Evolutionary conservation across 2,888 invertebrate genomes (phyloP), one percentile per base, ranked within the genome.

Genomic region (Hypomecis punctinalis): DNA sequence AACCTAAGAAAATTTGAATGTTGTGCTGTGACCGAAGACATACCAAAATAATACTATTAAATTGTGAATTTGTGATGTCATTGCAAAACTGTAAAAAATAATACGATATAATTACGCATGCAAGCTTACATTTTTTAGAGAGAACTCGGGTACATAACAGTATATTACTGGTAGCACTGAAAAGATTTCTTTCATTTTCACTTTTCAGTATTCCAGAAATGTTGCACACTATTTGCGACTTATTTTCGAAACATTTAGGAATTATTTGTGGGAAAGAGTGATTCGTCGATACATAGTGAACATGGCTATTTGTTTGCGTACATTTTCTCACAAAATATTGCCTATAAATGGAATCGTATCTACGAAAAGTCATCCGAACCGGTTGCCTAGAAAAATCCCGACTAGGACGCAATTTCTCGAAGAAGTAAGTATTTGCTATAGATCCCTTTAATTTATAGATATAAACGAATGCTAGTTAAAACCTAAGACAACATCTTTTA

Each of bases 271-370:
- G 69, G 76, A 68, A 56, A 56, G 67, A 77, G 74, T 80, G 76
- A 80, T 63, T 68, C 76, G 33, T 13, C 52, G 48, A 66, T 72
- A 77, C 71, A 68, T 80, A 80, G 82, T 79, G 71, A 87, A 83
- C 79, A 94, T 94, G 94, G 93, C 94, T 76, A 91, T 93, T 77
- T 94, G 94, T 76, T 86, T 94, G 76, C 93, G 94, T 72, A 90
- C 93, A 47, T 81, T 94, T 69, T 90, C 94, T n/a, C 91, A 89
- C 75, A 94, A 94, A 88, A 85, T 94, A 74, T 83, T 93, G 70
- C 92, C 94, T 46, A 85, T 93, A 73, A 93, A 93, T 79, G 90
- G 92, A 66, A 91, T 94, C 66, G 91, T 94, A 79, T 87, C 92
- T 60, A 90, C 93, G 36, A 92, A 93, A 85, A 94, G 83, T 80